A percentile compares a stretch with the other conserved stretches of the same genome.
phyloP scores from a whole-genome alignment of 2,797 vertebrate genomes.

The Eulemur albifrons region DNA sequence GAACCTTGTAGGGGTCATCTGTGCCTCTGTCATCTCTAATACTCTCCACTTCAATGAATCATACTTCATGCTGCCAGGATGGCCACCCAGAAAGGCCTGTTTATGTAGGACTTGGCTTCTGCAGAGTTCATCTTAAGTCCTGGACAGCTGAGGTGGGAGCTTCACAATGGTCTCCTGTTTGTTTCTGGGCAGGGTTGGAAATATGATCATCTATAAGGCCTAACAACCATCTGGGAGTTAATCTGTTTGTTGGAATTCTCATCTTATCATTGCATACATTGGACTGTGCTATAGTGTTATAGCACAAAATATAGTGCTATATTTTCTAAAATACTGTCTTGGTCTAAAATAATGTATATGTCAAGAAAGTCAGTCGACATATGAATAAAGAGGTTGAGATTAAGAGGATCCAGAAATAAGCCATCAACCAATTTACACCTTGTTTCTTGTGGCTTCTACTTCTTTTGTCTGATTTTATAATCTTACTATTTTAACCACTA shows the following conservation, averaged over 20 bases:
- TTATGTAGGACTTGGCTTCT: conserved; percentile 59
- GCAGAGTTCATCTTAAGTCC: not conserved
- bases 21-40: conserved; percentile 67
- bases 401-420: not conserved
- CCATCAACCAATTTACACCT: not conserved
- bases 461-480: not conserved
- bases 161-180: conserved; percentile 23
- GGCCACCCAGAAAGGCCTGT: conserved; percentile 77
- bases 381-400: not conserved
- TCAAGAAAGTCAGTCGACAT: not conserved
- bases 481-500: not conserved
- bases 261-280: not conserved
- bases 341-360: not conserved
- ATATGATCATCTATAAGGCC: not conserved
- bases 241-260: not conserved
- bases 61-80: conserved; percentile 55
- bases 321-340: not conserved
- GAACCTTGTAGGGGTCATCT: conserved; percentile 66
- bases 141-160: not conserved
- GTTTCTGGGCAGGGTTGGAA: not conserved
- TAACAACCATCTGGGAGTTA: not conserved
- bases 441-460: not conserved
- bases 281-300: too few species aligned
- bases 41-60: conserved; percentile 66
- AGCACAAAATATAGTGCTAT: too few species aligned